These are phyloP conservation scores for Myanophis thanlyinensis DNA, from an alignment of 2,113 vertebrate genomes.

Conservation along the genomic window DNA sequence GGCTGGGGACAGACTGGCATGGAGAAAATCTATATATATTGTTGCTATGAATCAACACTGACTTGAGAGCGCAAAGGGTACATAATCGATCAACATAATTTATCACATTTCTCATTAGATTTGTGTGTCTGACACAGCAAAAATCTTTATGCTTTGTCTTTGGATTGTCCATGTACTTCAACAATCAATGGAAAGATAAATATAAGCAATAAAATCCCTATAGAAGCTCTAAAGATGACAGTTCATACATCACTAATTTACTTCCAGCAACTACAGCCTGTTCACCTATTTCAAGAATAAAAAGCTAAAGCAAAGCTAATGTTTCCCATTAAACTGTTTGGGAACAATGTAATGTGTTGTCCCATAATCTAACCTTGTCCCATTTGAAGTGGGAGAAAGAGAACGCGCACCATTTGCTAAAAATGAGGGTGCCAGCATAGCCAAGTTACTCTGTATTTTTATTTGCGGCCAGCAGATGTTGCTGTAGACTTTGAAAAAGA, in stretches of 20 bases:
- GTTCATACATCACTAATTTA: neutral
- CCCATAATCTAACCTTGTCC: neutral
- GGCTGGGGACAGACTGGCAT: neutral
- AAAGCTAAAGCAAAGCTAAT: neutral
- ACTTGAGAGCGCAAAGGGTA: neutral
- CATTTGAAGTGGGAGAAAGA: neutral
- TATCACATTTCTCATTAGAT: neutral
- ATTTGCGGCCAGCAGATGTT: slow-evolving; percentile 30
- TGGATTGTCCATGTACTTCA: neutral
- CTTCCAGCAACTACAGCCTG: neutral
- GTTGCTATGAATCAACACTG: neutral
- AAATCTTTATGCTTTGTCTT: neutral
- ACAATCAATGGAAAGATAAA: neutral
- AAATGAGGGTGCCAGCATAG: too few species aligned
- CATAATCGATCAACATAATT: neutral
- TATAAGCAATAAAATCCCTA: neutral
- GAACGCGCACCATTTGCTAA: neutral
- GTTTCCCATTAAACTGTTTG: neutral
- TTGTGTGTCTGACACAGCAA: neutral
- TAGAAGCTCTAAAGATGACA: neutral
- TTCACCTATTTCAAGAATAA: neutral
- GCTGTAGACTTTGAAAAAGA: slow-evolving; percentile 31
- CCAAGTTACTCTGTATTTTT: slow-evolving; percentile 1
- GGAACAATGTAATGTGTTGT: too few species aligned
- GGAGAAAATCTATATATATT: neutral